Evolutionary conservation across 53 echinoderm and acorn worm species (phyloP).

Genomic region (Pentamera pediparva): DNA sequence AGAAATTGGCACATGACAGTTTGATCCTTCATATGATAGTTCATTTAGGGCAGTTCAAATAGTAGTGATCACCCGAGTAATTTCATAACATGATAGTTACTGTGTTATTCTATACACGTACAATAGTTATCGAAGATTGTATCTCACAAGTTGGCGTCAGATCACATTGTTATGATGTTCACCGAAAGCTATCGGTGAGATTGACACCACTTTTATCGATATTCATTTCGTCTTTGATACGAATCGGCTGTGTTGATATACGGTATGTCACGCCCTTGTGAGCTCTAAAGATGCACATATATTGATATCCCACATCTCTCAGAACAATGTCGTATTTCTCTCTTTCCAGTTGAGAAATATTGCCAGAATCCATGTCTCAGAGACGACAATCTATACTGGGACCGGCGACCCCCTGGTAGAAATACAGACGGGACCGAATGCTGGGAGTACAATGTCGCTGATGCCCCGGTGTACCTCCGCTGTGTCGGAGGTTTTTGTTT

Average conservation of each 20-base stretch:
- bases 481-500: slow-evolving; percentile 12
- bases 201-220: not conserved
- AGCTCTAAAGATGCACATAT: not conserved
- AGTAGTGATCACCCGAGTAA: too few relatives aligned
- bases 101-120: too few relatives aligned
- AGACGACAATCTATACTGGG: not conserved
- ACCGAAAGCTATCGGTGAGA: too few relatives aligned
- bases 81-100: too few relatives aligned
- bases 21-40: too few relatives aligned
- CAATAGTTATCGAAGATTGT: too few relatives aligned
- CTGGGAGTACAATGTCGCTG: slow-evolving; percentile 13
- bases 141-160: too few relatives aligned
- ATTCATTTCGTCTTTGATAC: not conserved
- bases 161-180: too few relatives aligned
- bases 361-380: slow-evolving; percentile 11
- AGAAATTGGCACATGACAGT: too few relatives aligned
- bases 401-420: not conserved
- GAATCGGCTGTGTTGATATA: too few relatives aligned
- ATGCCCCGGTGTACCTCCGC: slow-evolving; percentile 5
- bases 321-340: not conserved
- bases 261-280: not conserved
- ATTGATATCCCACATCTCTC: not conserved
- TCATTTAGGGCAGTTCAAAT: too few relatives aligned
- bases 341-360: not conserved
- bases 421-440: slow-evolving; percentile 19